phyloP scores from a whole-genome alignment of 2,113 vertebrate genomes.

The Pantherophis guttatus region DNA sequence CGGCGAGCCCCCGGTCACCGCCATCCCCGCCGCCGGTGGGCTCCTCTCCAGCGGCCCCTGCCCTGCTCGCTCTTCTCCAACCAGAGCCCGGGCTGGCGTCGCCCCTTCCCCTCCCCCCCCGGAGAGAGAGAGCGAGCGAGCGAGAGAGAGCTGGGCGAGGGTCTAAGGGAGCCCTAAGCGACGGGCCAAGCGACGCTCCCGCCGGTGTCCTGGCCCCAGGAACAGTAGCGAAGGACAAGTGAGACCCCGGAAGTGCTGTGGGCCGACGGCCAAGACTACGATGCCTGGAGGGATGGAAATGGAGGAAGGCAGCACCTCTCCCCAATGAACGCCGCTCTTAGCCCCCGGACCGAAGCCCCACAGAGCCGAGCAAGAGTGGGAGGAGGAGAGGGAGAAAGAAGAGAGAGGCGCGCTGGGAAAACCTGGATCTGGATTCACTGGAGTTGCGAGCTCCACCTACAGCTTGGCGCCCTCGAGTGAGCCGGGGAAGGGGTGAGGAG shows the following conservation, averaged over 20 bases:
- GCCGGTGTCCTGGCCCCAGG: not conserved
- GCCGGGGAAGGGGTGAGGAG: not conserved
- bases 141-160: slow-evolving; percentile 21
- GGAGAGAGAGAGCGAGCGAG: slow-evolving; percentile 4
- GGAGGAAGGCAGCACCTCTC: not conserved
- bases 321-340: not conserved
- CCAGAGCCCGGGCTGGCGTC: not conserved
- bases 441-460: slow-evolving; percentile 71
- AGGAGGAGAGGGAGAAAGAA: not conserved
- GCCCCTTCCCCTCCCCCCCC: not conserved
- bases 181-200: too few species aligned
- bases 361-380: slow-evolving; percentile 35
- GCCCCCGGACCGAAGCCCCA: not conserved
- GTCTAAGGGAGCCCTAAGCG: not conserved
- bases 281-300: not conserved
- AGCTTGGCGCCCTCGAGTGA: slow-evolving; percentile 32
- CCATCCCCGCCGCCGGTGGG: not conserved
- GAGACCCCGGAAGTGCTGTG: not conserved
- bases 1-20: not conserved
- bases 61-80: not conserved
- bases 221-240: not conserved
- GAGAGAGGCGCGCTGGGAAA: slow-evolving; percentile 34
- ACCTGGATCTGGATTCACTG: slow-evolving; percentile 65
- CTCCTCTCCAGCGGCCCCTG: not conserved
- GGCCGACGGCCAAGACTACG: not conserved